Evolutionary conservation across 2,797 vertebrate genomes (phyloP).

Genomic region (Notolepis coatsorum): DNA sequence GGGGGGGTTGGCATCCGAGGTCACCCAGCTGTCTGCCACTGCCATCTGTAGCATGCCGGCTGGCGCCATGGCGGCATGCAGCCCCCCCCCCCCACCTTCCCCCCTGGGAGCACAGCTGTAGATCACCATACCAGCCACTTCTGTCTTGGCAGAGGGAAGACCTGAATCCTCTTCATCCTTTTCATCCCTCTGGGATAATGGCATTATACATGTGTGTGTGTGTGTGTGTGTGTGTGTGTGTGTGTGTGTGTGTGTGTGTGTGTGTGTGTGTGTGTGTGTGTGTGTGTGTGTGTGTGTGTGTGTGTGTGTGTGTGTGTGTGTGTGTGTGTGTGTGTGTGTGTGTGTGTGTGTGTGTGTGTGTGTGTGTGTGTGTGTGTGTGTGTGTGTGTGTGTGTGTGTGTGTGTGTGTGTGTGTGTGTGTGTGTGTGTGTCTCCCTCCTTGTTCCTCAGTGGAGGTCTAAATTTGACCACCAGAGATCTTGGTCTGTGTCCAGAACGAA

Average conservation of each 20-base stretch:
- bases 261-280: slow-evolving; percentile 1
- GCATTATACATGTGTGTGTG: slow-evolving; percentile 1
- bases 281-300: not conserved
- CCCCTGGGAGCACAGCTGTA: not conserved
- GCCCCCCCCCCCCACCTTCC: not conserved
- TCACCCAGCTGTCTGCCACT: slow-evolving; percentile 10
- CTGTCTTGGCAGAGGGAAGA: slow-evolving; percentile 6
- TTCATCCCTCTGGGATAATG: slow-evolving; percentile 19
- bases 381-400: no score
- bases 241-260: not conserved
- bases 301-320: not conserved
- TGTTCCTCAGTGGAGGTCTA: no score
- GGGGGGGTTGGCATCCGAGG: slow-evolving; percentile 1
- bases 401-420: no score
- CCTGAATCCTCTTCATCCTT: slow-evolving; percentile 1
- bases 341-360: no score
- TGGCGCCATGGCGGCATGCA: slow-evolving; percentile 8
- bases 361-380: no score
- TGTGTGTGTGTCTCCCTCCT: no score
- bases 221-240: slow-evolving; percentile 5
- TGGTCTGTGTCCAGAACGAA: no score
- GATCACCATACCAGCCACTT: slow-evolving; percentile 1
- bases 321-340: not conserved
- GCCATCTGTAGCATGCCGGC: slow-evolving; percentile 14
- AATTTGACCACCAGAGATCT: no score